Evolutionary conservation across 2,888 invertebrate species (phyloP).

Genomic region (Dyspetes luteomarginatus): DNA sequence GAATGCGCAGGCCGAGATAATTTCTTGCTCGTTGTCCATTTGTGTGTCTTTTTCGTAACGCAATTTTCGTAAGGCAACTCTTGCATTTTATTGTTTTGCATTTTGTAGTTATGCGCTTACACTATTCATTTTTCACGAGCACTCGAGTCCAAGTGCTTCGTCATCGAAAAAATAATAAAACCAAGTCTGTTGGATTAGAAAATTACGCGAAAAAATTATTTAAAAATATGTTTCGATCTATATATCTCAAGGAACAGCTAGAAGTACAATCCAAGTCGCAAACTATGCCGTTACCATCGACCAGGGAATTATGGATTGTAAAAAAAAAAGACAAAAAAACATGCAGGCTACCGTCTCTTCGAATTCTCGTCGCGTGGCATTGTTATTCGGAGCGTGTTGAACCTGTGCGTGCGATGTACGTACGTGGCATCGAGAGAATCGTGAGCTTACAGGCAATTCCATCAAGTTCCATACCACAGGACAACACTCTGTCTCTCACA

Average conservation of each 20-base stretch:
- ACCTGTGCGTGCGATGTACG: constrained; percentile 71
- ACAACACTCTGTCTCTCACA: constrained; percentile 3
- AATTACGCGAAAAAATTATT: not conserved
- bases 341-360: constrained; percentile 18
- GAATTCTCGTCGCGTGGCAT: constrained; percentile 28
- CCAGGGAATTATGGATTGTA: constrained; percentile 23
- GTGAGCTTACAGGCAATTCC: constrained; percentile 11
- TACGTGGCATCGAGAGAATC: constrained; percentile 25
- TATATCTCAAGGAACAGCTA: not conserved
- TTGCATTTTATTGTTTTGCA: not conserved
- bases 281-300: constrained; percentile 25
- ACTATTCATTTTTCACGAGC: not conserved
- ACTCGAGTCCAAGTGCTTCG: not conserved
- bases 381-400: constrained; percentile 47
- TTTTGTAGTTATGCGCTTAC: too few relatives aligned
- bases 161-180: not conserved
- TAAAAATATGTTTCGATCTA: not conserved
- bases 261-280: not conserved
- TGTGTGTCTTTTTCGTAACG: not conserved
- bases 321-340: constrained; percentile 20
- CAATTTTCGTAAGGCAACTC: not conserved
- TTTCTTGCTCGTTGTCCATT: constrained; percentile 56
- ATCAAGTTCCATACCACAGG: not conserved
- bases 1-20: constrained; percentile 72
- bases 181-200: not conserved